Base-by-base conservation (phyloP, 2,113 vertebrate species). In the Anolis carolinensis region DNA sequence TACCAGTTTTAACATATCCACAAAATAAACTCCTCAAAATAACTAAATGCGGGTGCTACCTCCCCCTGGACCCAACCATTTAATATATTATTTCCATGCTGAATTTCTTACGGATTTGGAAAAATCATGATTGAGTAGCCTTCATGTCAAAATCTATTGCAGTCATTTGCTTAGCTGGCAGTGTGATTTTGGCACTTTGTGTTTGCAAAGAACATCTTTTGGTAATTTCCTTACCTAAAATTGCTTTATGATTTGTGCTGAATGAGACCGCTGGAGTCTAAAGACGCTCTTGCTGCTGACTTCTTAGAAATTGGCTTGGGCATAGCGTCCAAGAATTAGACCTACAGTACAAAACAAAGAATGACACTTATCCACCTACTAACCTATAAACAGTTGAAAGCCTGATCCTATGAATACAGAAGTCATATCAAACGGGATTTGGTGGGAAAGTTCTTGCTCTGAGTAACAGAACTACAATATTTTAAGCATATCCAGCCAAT, bases 161-260 rank as follows among this genome's bases (percentile, higher is more conserved):
- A 36, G 71, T 81, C 70, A 36, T 86, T 67, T 67, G 59, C 79
- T 86, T 32, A 52, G 71, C 71, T 80, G 77, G 44, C 67, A 20
- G 68, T 81, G 70, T 67, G 18, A 81, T 81, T 81, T 39, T 81
- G 71, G 70, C 79, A 75, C 55, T 68, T 30, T 86, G 50, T 55
- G 65, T 16, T 14, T 71, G n/a, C 44, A 59, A 73, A 63, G 78
- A 74, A 86, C 85, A 86, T 74, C 70, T 86, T 81, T 72, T 86
- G 81, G 79, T 50, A 74, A 81, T 86, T 81, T 86, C 72, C 79
- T 36, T 75, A 50, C 63, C 67, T 74, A 52, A 27, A 21, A n/a
- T 50, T 75, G 39, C 59, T 74, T 75, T 32, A 81, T 65, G 71
- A 52, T 36, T 65, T 74, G 55, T 50, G 48, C 30, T 73, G 55